Conservation (phyloP, 1,140 invertebrate species). For the Plutomurus gul region DNA sequence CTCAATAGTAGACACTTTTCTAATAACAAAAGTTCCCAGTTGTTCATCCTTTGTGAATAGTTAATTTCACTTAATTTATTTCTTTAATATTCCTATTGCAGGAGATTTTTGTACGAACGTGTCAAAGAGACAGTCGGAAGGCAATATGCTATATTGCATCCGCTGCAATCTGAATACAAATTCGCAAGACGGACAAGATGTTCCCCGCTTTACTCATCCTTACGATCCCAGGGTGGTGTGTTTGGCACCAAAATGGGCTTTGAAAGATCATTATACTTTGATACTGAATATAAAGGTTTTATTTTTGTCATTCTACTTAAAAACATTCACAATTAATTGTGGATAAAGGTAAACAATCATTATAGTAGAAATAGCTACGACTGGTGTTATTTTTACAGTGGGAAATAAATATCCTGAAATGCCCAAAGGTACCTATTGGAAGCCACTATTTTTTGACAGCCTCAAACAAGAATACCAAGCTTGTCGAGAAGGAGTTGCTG, state of each 20-base stretch:
- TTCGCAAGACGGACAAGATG: conserved; percentile 89
- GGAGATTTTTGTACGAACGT: conserved; percentile 88
- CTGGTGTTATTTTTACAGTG: conserved; percentile 32
- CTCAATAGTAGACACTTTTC: too few relatives aligned
- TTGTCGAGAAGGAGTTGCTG: conserved; percentile 87
- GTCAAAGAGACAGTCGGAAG: conserved; percentile 92
- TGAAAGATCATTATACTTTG: conserved; percentile 93
- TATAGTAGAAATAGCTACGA: too few relatives aligned
- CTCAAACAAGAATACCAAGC: conserved; percentile 89
- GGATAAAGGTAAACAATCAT: too few relatives aligned
- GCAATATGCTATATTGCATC: conserved; percentile 82
- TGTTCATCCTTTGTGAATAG: too few relatives aligned
- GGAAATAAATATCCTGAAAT: conserved; percentile 49
- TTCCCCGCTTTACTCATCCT: conserved; percentile 93
- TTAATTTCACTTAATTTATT: too few relatives aligned
- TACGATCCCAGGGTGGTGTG: conserved; percentile 89
- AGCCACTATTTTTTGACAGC: conserved; percentile 91
- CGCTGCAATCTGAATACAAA: conserved; percentile 76
- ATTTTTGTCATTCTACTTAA: neutral
- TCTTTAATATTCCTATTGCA: conserved; percentile 54
- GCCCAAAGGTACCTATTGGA: conserved; percentile 61
- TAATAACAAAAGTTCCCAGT: conserved; percentile 3
- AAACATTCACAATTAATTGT: too few relatives aligned
- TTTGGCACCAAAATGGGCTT: conserved; percentile 99
- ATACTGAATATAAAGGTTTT: conserved; percentile 61